Conservation (phyloP, 2,888 invertebrate species). For the Drosophila hamatofila region DNA sequence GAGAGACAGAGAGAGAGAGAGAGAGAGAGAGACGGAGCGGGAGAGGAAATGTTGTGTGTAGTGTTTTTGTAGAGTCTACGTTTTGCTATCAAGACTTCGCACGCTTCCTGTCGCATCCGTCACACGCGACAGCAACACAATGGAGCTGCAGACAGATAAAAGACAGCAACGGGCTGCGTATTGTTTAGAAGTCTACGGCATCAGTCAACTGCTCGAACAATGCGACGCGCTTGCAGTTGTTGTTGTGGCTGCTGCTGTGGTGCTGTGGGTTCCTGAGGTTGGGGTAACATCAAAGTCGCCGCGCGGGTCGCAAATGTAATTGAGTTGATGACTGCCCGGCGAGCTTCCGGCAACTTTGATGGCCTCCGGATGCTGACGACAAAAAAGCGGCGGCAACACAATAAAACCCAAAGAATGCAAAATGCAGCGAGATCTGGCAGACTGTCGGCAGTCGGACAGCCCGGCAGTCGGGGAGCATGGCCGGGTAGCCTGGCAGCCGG, state of each 20-base stretch:
- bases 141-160: conserved; percentile 58
- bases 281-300: conserved; percentile 40
- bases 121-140: conserved; percentile 69
- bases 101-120: conserved; percentile 73
- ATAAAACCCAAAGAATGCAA: conserved; percentile 42
- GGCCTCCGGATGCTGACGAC: conserved; percentile 68
- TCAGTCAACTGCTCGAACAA: conserved; percentile 53
- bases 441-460: conserved; percentile 3
- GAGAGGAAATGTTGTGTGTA: neutral
- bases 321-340: conserved; percentile 75
- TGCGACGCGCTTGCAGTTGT: conserved; percentile 40
- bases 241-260: neutral
- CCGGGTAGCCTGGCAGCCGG: neutral
- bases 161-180: conserved; percentile 61
- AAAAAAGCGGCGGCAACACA: conserved; percentile 53
- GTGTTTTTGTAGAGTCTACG: conserved; percentile 31
- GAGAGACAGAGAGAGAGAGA: neutral
- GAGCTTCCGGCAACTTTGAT: conserved; percentile 72
- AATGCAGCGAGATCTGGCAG: conserved; percentile 26
- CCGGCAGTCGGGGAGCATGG: neutral
- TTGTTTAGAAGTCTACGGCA: conserved; percentile 65
- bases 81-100: conserved; percentile 60
- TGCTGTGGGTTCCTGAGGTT: neutral
- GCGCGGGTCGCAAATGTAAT: conserved; percentile 65
- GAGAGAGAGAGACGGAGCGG: neutral